phyloP scores from a whole-genome alignment of 2,113 vertebrate genomes.

The Macrotus californicus region DNA sequence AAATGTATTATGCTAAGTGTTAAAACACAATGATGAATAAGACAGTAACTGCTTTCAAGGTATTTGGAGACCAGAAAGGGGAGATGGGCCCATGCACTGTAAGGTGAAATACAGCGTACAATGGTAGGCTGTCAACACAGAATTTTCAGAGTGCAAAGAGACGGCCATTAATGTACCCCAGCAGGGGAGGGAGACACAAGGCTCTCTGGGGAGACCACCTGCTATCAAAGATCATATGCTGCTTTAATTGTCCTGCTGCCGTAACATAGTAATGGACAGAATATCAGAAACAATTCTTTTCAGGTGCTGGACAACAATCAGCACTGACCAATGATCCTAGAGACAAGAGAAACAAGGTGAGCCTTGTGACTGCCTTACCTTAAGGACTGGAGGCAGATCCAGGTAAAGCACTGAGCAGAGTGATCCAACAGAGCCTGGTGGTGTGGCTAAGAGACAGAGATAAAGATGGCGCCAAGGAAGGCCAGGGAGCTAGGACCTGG shows the following conservation, averaged over 20 bases:
- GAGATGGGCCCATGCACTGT: fast-evolving
- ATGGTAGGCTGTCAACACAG: background rate
- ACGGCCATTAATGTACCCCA: too few relatives aligned
- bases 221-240: background rate
- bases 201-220: background rate
- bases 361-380: background rate
- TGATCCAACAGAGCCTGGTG: too few relatives aligned
- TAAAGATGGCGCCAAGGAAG: background rate
- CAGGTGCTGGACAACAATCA: background rate
- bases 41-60: background rate
- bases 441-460: too few relatives aligned
- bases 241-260: background rate
- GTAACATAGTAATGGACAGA: background rate
- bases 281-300: background rate
- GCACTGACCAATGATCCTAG: background rate
- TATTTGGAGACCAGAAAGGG: background rate
- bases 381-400: background rate
- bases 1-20: background rate
- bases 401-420: background rate
- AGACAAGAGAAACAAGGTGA: background rate
- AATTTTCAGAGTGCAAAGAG: background rate
- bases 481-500: too few relatives aligned
- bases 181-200: background rate
- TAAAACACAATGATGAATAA: background rate
- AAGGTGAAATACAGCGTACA: background rate